These are phyloP conservation scores for Caenorhabditis becei DNA, from an alignment of 2,888 invertebrate species.

Conservation along the genomic window DNA sequence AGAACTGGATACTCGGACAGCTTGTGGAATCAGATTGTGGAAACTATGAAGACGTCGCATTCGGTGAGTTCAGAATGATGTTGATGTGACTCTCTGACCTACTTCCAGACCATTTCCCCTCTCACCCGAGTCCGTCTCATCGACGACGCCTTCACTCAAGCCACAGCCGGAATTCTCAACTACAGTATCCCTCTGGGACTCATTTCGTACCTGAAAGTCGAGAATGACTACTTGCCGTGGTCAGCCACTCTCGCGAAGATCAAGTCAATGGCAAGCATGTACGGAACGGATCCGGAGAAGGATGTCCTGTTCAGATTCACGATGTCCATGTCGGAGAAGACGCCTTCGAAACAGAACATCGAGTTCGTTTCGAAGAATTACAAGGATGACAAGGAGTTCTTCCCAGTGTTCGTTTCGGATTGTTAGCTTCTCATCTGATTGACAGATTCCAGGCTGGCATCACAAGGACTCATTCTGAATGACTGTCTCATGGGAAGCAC, in stretches of 20 bases:
- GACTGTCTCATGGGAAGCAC: conserved; percentile 58
- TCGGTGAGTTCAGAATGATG: too few relatives aligned
- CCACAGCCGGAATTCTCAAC: conserved; percentile 59
- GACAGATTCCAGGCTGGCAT: conserved; percentile 45
- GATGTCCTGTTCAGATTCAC: conserved; percentile 40
- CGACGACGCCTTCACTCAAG: conserved; percentile 67
- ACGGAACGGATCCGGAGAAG: conserved; percentile 62
- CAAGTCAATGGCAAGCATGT: conserved; percentile 23
- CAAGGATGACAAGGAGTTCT: conserved; percentile 71
- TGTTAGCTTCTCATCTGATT: not conserved
- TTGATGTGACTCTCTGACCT: too few relatives aligned
- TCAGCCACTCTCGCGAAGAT: conserved; percentile 31
- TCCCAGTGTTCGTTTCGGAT: conserved; percentile 68
- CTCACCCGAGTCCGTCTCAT: conserved; percentile 67
- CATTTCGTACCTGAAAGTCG: conserved; percentile 61
- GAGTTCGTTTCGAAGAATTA: conserved; percentile 63
- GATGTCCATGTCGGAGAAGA: conserved; percentile 61
- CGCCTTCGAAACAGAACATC: conserved; percentile 55
- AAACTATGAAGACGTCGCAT: conserved; percentile 57
- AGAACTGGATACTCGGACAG: conserved; percentile 77
- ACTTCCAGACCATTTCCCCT: conserved; percentile 56
- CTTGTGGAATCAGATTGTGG: conserved; percentile 72
- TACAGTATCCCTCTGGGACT: conserved; percentile 63
- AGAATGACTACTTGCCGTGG: conserved; percentile 60
- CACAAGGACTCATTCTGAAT: conserved; percentile 36